Evolutionary conservation across 1,140 invertebrate species (phyloP).

Genomic region (Berghia stephanieae): DNA sequence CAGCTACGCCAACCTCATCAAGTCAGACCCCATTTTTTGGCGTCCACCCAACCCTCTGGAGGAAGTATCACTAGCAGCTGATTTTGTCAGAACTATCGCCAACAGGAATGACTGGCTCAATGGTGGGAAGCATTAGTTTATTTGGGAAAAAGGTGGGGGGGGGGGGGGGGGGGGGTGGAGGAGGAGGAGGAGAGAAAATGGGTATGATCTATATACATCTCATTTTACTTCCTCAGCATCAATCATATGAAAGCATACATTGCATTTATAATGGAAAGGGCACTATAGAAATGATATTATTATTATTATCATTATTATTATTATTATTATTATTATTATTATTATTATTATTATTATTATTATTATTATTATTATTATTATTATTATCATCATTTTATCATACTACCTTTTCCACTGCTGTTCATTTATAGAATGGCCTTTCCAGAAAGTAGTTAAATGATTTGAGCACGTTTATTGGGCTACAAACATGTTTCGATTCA

Average conservation of each 20-base stretch:
- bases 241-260: neutral
- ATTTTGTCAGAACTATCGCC: slow-evolving; percentile 36
- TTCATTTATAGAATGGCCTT: no score
- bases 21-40: slow-evolving; percentile 42
- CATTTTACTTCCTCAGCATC: neutral
- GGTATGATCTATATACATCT: neutral
- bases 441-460: no score
- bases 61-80: slow-evolving; percentile 27
- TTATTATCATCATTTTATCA: no score
- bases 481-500: no score
- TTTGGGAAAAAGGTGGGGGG: neutral
- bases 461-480: no score
- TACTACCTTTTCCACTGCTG: no score
- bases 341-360: no score
- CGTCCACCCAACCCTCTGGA: slow-evolving; percentile 33
- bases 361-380: no score
- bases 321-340: no score
- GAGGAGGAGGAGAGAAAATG: neutral
- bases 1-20: slow-evolving; percentile 42
- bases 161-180: neutral
- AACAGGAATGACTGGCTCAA: slow-evolving; percentile 44
- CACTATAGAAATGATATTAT: neutral
- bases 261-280: neutral
- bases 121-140: slow-evolving; percentile 35
- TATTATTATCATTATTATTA: neutral